Evolutionary conservation across 37 sponge, comb jelly and placozoan genomes (phyloP).

Genomic region (Trichoplax adhaerens): DNA sequence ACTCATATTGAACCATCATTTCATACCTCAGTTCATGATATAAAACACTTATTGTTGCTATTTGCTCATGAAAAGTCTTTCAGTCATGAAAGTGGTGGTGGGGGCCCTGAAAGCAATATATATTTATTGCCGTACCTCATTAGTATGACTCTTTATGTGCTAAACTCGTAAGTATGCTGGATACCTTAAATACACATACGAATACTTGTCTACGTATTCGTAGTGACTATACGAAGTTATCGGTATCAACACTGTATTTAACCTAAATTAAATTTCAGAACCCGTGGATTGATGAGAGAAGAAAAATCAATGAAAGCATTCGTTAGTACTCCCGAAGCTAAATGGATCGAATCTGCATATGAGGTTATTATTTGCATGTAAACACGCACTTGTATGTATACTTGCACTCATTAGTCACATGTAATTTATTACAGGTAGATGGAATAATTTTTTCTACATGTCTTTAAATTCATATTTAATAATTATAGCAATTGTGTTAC

Average conservation of each 20-base stretch:
- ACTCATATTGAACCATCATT: slow-evolving; percentile 55
- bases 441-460: background rate
- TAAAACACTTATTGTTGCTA: slow-evolving; percentile 44
- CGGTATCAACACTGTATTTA: background rate
- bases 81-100: slow-evolving; percentile 84
- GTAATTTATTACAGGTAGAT: background rate
- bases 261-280: slow-evolving; percentile 21
- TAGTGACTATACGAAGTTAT: background rate
- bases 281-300: slow-evolving; percentile 27
- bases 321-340: slow-evolving; percentile 28
- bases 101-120: slow-evolving; percentile 80
- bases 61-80: slow-evolving; percentile 78
- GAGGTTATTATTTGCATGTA: slow-evolving; percentile 25
- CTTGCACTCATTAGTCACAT: background rate
- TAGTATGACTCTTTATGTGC: slow-evolving; percentile 41
- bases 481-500: background rate
- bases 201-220: background rate
- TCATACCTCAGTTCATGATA: slow-evolving; percentile 41
- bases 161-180: slow-evolving; percentile 44
- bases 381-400: background rate
- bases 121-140: slow-evolving; percentile 61
- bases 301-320: slow-evolving; percentile 34
- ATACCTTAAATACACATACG: slow-evolving; percentile 2
- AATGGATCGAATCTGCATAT: slow-evolving; percentile 54
- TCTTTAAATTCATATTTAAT: background rate